phyloP scores from a whole-genome alignment of 2,113 vertebrate genomes.

The Psephotus haematonotus region DNA sequence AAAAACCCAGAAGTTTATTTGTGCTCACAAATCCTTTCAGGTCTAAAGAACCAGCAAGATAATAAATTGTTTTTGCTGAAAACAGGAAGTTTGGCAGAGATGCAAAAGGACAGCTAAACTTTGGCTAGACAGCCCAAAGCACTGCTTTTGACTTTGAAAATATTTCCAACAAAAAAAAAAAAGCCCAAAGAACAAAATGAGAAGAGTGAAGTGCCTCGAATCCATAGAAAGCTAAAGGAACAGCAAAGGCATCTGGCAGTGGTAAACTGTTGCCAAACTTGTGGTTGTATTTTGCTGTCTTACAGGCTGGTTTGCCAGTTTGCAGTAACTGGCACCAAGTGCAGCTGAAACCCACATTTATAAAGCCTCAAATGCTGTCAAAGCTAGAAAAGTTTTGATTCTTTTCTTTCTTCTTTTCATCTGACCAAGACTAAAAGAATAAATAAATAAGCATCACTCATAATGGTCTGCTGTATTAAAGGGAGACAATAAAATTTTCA shows the following conservation, averaged over 20 bases:
- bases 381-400: not conserved
- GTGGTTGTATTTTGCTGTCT: slow-evolving; percentile 61
- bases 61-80: slow-evolving; percentile 82
- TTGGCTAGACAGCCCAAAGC: slow-evolving; percentile 76
- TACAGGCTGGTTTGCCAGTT: slow-evolving; percentile 72
- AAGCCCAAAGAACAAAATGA: not conserved
- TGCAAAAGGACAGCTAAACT: slow-evolving; percentile 78
- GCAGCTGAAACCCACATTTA: slow-evolving; percentile 45
- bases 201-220: slow-evolving; percentile 33
- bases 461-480: not conserved
- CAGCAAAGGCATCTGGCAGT: slow-evolving; percentile 75
- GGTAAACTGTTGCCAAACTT: slow-evolving; percentile 62
- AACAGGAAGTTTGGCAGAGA: slow-evolving; percentile 83
- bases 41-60: slow-evolving; percentile 74
- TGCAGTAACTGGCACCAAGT: slow-evolving; percentile 70
- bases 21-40: slow-evolving; percentile 70
- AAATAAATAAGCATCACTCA: slow-evolving; percentile 1
- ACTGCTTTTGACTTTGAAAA: slow-evolving; percentile 73
- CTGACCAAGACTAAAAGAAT: not conserved
- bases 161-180: slow-evolving; percentile 52
- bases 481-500: not conserved
- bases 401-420: not conserved
- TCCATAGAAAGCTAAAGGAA: slow-evolving; percentile 70
- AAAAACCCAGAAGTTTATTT: slow-evolving; percentile 63
- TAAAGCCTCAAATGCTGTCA: slow-evolving; percentile 4